These are phyloP conservation scores for Incurvaria masculella DNA, from an alignment of 2,888 invertebrate species.

Conservation along the genomic window DNA sequence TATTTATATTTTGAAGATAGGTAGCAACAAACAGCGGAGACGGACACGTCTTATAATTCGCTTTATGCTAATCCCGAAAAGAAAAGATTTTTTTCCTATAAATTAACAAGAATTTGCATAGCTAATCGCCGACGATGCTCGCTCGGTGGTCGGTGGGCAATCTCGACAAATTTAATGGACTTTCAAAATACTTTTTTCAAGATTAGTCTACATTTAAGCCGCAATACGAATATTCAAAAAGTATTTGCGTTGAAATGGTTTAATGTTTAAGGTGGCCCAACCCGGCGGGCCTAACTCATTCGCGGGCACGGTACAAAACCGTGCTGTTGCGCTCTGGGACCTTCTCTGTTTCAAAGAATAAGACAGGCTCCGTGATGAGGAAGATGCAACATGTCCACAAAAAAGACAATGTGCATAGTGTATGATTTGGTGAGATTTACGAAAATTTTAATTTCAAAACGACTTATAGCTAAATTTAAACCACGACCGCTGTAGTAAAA, in stretches of 20 bases:
- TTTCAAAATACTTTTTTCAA: constrained; percentile 6
- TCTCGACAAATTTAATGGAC: constrained; percentile 4
- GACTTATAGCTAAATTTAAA: too few species aligned
- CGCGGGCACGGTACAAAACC: too few species aligned
- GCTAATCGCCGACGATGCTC: background rate
- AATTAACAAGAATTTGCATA: constrained; percentile 1
- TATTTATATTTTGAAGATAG: background rate
- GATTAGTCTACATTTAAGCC: background rate
- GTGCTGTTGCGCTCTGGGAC: too few species aligned
- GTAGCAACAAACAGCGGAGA: background rate
- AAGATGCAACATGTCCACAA: too few species aligned
- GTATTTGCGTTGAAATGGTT: background rate
- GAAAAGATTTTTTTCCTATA: background rate
- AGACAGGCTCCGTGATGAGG: too few species aligned
- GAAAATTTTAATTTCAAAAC: too few species aligned
- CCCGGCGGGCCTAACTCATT: too few species aligned
- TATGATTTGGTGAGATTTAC: too few species aligned
- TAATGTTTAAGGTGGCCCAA: too few species aligned
- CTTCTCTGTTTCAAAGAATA: too few species aligned
- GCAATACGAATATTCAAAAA: background rate
- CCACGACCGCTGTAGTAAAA: too few species aligned
- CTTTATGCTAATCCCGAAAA: background rate
- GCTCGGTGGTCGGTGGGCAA: background rate
- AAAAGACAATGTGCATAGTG: too few species aligned
- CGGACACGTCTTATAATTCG: background rate